Evolutionary conservation across 2,888 invertebrate genomes (phyloP).

Genomic region (Sympetrum striolatum): DNA sequence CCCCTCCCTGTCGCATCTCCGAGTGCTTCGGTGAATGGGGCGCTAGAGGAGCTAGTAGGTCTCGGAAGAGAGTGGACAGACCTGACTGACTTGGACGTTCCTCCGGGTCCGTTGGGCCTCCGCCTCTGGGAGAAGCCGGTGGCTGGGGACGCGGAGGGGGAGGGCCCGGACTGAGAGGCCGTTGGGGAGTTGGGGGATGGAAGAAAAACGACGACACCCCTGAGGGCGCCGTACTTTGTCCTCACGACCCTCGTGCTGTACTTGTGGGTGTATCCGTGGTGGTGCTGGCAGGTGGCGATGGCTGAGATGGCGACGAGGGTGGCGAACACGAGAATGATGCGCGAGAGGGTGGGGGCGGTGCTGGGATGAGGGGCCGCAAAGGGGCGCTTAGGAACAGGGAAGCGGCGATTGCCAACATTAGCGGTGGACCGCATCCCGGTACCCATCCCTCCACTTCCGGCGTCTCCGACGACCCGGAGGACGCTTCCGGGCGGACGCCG

Average conservation of each 20-base stretch:
- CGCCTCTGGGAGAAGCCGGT: background rate
- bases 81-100: conserved; percentile 8
- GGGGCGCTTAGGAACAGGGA: conserved; percentile 25
- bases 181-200: conserved; percentile 64
- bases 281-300: conserved; percentile 9
- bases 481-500: background rate
- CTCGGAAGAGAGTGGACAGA: conserved; percentile 22
- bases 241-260: conserved; percentile 83
- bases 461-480: background rate
- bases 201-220: conserved; percentile 83
- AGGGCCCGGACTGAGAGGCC: background rate
- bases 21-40: background rate
- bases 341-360: background rate
- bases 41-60: conserved; percentile 29
- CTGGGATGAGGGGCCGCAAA: background rate
- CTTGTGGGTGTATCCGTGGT: conserved; percentile 42
- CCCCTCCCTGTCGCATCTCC: conserved; percentile 12
- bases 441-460: background rate
- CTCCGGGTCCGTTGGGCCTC: background rate
- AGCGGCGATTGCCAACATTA: conserved; percentile 22
- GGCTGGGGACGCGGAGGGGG: background rate
- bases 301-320: background rate
- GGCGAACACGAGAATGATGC: background rate
- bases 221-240: conserved; percentile 88
- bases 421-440: background rate